These are phyloP conservation scores for Adineta ricciae DNA, from an alignment of 2,888 invertebrate genomes.

Conservation along the genomic window DNA sequence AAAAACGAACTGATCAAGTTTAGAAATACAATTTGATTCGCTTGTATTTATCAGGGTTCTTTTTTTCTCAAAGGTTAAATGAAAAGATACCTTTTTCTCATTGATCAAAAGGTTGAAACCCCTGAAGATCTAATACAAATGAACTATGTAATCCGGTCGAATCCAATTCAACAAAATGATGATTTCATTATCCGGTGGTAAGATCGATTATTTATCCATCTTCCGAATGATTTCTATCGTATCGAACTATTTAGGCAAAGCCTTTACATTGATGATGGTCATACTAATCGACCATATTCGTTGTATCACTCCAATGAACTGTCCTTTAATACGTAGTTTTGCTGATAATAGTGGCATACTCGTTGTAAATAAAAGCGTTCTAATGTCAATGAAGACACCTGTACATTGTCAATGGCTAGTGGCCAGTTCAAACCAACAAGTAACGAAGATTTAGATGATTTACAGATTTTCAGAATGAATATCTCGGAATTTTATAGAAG, in stretches of 20 bases:
- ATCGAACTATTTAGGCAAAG: neutral
- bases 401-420: slow-evolving; percentile 2
- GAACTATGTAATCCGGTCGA: neutral
- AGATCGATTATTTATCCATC: neutral
- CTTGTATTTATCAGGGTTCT: neutral
- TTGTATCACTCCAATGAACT: neutral
- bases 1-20: no score
- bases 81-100: neutral
- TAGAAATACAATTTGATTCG: no score
- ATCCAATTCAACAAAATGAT: neutral
- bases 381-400: neutral
- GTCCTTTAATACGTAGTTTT: neutral
- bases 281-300: neutral
- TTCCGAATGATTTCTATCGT: neutral
- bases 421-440: neutral
- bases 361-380: neutral
- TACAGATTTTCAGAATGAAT: no score
- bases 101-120: neutral
- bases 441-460: no score
- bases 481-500: no score
- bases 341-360: neutral
- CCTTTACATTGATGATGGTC: neutral
- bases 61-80: neutral
- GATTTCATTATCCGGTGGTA: neutral
- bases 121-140: neutral